These are phyloP conservation scores for Heterohyrax brucei DNA, from an alignment of 2,797 vertebrate species.

Conservation along the genomic window DNA sequence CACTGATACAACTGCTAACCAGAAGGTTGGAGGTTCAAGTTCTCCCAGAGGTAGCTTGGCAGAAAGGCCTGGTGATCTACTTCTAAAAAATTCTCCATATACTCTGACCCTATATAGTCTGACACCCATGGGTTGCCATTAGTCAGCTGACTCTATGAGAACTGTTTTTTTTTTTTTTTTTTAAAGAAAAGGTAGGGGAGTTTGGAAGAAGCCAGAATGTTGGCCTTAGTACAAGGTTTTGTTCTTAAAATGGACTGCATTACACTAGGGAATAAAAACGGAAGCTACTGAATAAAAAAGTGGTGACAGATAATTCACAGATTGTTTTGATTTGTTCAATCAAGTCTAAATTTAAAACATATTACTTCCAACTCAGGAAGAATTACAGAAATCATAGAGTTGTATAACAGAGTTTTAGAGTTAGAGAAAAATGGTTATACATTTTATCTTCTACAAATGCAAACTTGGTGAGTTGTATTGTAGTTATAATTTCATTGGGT, in stretches of 20 bases:
- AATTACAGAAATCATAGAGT: not conserved
- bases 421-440: not conserved
- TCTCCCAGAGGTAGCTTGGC: not conserved
- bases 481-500: not conserved
- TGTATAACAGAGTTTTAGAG: too few species aligned
- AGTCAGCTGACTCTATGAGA: not conserved
- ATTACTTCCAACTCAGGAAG: not conserved
- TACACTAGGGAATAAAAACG: not conserved
- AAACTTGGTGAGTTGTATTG: not conserved
- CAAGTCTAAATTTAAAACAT: not conserved
- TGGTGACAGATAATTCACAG: not conserved
- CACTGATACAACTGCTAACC: not conserved
- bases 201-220: not conserved
- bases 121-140: not conserved
- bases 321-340: not conserved
- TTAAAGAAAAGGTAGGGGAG: not conserved
- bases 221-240: not conserved
- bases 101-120: too few species aligned
- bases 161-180: not conserved
- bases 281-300: slow-evolving; percentile 1
- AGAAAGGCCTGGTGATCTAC: not conserved
- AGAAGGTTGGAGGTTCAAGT: not conserved
- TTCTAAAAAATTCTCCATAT: not conserved
- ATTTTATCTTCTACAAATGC: not conserved
- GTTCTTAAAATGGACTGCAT: not conserved